Evolutionary conservation across 1,140 invertebrate genomes (phyloP), one percentile per base, ranked within the genome.

Genomic region (Trypoxylus dichotomus): DNA sequence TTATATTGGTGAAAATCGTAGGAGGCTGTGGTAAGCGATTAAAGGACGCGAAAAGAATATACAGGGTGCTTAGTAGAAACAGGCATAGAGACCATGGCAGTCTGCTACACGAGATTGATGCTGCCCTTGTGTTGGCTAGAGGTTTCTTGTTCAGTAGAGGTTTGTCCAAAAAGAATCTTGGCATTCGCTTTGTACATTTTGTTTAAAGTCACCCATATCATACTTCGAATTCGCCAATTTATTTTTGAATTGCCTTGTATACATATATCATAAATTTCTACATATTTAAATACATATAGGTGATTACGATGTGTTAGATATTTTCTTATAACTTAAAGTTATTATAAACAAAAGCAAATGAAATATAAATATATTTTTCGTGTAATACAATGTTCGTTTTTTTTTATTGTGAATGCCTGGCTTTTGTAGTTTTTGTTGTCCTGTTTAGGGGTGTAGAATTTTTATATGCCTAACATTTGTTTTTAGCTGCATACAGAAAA

Each of bases 91-190:
- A 76, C 21, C 83, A 82, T 29, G 86, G 81, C 77, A 90, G 90
- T 87, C 86, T 92, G 81, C 88, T 92, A 85, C 88, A 89, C 85
- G 91, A 92, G 87, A 92, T 92, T 83, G 90, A 92, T 86, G 86
- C 84, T 79, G 88, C 88, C 81, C 87, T 92, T 82, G 87, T 85
- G 81, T 83, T 91, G 81, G 88, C 89, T 82, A 89, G 88, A 84
- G 91, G 91, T 83, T 92, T 92, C 88, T 88, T 92, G 80, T 87
- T 89, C 81, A 81, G 82, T 29, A 84, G 84, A 90, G 89, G 89
- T 90, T 83, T 76, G 82, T 84, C n/a, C n/a, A n/a, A n/a, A n/a
- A n/a, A n/a, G n/a, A n/a, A n/a, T n/a, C n/a, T n/a, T n/a, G n/a
- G n/a, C n/a, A n/a, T n/a, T n/a, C n/a, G n/a, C n/a, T n/a, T n/a